phyloP scores from a whole-genome alignment of 2,113 vertebrate species.

The Myrmecophaga tridactyla region DNA sequence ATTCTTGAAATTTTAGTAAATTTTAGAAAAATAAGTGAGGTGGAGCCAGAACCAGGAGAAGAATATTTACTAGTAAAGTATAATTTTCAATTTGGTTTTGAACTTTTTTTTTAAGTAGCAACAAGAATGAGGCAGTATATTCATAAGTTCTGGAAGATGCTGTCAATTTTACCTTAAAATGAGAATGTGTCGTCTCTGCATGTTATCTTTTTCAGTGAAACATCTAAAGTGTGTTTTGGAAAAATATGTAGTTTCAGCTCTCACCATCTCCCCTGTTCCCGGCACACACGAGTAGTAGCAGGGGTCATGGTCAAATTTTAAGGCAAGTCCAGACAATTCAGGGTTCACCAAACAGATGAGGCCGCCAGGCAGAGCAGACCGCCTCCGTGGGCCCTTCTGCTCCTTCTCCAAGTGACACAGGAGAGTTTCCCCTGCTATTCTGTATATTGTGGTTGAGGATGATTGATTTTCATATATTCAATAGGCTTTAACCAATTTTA shows the following conservation, averaged over 20 bases:
- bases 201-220: constrained; percentile 85
- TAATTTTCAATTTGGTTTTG: constrained; percentile 50
- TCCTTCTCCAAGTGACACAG: not conserved
- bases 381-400: not conserved
- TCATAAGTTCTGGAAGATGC: constrained; percentile 57
- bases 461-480: not conserved
- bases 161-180: constrained; percentile 77
- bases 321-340: not conserved
- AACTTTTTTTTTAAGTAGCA: constrained; percentile 43
- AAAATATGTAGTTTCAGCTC: not conserved
- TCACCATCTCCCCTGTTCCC: not conserved
- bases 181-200: constrained; percentile 81
- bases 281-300: not conserved
- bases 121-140: constrained; percentile 57
- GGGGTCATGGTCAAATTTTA: not conserved
- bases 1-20: not conserved
- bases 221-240: constrained; percentile 66
- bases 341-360: not conserved
- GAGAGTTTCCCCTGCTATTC: not conserved
- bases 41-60: rapidly evolving
- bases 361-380: not conserved
- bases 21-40: not conserved
- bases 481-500: not conserved
- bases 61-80: not conserved
- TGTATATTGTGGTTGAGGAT: not conserved